Conservation (phyloP, 2,888 invertebrate genomes). For the Bhutanitis thaidina region DNA sequence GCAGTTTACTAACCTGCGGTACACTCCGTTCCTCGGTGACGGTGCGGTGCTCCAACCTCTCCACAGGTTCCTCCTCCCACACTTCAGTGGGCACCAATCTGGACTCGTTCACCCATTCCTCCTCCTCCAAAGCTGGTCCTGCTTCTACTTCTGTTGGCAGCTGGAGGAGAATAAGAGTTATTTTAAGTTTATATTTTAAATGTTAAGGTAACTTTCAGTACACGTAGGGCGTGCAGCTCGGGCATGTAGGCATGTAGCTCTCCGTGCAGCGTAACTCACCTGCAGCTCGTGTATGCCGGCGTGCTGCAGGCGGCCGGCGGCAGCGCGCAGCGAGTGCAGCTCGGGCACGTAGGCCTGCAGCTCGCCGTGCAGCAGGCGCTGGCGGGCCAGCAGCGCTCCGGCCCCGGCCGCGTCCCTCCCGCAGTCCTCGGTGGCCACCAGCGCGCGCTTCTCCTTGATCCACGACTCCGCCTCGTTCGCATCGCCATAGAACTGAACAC, state of each 20-base stretch:
- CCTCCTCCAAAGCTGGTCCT: constrained; percentile 74
- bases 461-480: constrained; percentile 99
- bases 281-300: constrained; percentile 82
- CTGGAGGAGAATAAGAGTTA: constrained; percentile 33
- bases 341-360: constrained; percentile 93
- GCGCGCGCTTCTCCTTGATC: constrained; percentile 96
- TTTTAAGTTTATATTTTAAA: no score
- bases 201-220: no score
- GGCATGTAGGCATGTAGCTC: constrained; percentile 93
- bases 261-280: constrained; percentile 85
- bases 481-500: constrained; percentile 91
- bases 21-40: constrained; percentile 92
- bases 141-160: constrained; percentile 82
- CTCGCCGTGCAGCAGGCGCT: constrained; percentile 92
- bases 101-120: constrained; percentile 89
- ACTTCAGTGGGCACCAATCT: constrained; percentile 93
- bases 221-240: constrained; percentile 90
- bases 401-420: constrained; percentile 96
- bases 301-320: constrained; percentile 87
- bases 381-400: constrained; percentile 91
- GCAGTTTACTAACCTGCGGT: constrained; percentile 86
- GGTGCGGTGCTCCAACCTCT: constrained; percentile 90
- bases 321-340: constrained; percentile 87
- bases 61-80: constrained; percentile 94
- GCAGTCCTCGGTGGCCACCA: constrained; percentile 93